phyloP scores from a whole-genome alignment of 2,113 vertebrate genomes.

The Coreoperca whiteheadi region DNA sequence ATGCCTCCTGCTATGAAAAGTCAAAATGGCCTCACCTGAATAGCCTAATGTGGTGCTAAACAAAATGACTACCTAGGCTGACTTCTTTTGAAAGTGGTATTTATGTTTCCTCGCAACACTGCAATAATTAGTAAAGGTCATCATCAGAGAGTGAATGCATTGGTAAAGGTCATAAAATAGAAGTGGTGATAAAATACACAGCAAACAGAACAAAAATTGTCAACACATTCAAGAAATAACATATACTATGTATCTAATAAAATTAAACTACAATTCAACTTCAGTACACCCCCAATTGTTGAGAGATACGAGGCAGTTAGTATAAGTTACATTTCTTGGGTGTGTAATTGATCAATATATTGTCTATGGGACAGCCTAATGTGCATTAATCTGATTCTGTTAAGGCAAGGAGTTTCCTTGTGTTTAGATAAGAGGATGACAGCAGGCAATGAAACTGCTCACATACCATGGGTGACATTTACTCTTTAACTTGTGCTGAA shows the following conservation, averaged over 20 bases:
- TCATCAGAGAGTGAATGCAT: background rate
- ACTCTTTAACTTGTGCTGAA: background rate
- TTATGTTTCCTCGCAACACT: background rate
- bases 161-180: background rate
- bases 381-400: background rate
- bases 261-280: background rate
- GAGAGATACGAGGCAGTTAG: background rate
- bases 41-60: background rate
- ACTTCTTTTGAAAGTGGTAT: background rate
- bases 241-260: background rate
- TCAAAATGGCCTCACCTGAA: background rate
- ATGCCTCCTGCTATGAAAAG: background rate
- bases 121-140: background rate
- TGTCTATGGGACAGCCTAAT: background rate
- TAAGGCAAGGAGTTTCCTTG: no score
- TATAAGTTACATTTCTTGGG: background rate
- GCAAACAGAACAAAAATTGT: background rate
- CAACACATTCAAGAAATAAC: background rate
- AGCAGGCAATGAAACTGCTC: no score
- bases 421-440: background rate
- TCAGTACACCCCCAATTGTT: background rate
- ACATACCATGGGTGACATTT: background rate
- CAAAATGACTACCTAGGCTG: background rate
- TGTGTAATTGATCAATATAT: background rate
- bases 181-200: background rate